Evolutionary conservation across 2,113 vertebrate species (phyloP), one percentile per base, ranked within the genome.

Genomic region (Pygathrix nemaeus): DNA sequence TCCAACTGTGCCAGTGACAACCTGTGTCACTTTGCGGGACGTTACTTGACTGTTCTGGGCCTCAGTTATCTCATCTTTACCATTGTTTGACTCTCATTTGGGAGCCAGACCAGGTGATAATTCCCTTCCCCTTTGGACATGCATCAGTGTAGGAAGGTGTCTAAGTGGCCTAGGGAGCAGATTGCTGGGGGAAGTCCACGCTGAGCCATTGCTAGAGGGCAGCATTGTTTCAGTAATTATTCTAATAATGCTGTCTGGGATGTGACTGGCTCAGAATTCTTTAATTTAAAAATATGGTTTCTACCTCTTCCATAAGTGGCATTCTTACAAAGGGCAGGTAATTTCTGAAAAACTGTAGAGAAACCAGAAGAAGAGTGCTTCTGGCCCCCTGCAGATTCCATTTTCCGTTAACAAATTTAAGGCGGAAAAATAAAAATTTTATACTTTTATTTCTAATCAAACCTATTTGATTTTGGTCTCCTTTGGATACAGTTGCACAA

Each of bases 201-300:
- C n/a, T 91, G 72, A 98, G 27, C 59, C 52, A 95, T 96, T 96
- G 96, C 97, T 98, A 98, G 95, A 97, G 93, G 98, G 97, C 97
- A 96, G 97, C 64, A 98, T 96, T 97, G 95, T 95, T 97, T 95
- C 92, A 98, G 70, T 48, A 88, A 96, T 93, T 93, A 96, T 91
- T 92, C 78, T 93, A 94, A 97, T 92, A 59, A 83, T 70, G 21
- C 75, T 83, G 79, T 8, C 59, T 55, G 35, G 82, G 95, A 92
- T 83, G 85, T 21, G 48, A 86, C 89, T 9, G 21, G 35, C 45
- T 93, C 12, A 76, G 45, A 52, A 89, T 95, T 61, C n/a, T 87
- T 83, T 80, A 59, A 76, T 90, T 64, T 21, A 80, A 93, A 88
- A 88, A 64, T 83, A 11, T 88, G 73, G 27, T 70, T 64, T 96